Evolutionary conservation across 2,888 invertebrate species (phyloP), one percentile per base, ranked within the genome.

Genomic region (Dasysyrphus albostriatus): DNA sequence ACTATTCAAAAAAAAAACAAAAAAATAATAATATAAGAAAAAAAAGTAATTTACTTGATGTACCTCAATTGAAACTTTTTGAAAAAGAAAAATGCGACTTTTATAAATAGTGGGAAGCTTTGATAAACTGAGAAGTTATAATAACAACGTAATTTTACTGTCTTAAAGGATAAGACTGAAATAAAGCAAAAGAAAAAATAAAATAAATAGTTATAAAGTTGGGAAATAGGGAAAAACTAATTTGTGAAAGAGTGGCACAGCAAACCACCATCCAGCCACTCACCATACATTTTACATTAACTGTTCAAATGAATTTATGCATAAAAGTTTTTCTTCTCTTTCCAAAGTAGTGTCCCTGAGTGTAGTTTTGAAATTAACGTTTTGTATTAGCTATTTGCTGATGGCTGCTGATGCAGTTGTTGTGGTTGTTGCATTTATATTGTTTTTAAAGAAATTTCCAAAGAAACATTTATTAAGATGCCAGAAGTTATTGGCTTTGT

Each of bases 301-400:
- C 63, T 37, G 37, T 77, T 37, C 58, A 59, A 19, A 12, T 72
- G 58, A 77, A 83, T 83, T 83, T 73, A 83, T 83, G 56, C 51
- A 59, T 29, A 83, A 54, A 77, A 83, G 56, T 80, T 67, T 78
- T 59, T 72, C 12, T 19, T n/a, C 32, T 14, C 7, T 19, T 12
- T 24, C 14, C 10, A 14, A 39, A 32, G 14, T 19, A 12, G 12
- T 37, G 34, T 75, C 59, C 59, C 16, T 59, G 54, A 63, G 44
- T 56, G 74, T 42, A 54, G 54, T 54, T 54, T 16, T 49, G 2
- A 73, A 74, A 16, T 49, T 67, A 16, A 8, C 6, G 10, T 47
- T 44, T 8, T 44, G 19, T 32, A 61, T 70, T 61, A 54, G 42
- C 10, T 42, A 14, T 29, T 65, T 63, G 6, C 16, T 42, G 24